Conservation (phyloP, 2,797 vertebrate genomes). For the Prionace glauca region DNA sequence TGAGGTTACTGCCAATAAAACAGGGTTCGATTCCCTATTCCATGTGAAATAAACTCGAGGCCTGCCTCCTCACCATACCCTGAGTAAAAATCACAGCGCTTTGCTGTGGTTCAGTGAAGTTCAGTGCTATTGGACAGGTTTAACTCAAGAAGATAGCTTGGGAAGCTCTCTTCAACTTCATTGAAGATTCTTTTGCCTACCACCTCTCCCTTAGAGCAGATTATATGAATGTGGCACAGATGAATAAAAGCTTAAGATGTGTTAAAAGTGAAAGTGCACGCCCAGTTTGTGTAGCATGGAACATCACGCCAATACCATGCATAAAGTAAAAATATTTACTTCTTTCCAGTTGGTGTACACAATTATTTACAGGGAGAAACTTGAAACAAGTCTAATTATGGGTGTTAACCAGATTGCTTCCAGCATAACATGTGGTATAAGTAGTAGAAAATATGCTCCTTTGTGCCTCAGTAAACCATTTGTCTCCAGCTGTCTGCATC, state of each 20-base stretch:
- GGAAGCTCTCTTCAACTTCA: neutral
- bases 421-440: neutral
- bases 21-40: too few relatives aligned
- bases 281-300: neutral
- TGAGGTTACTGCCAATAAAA: too few relatives aligned
- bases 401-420: neutral
- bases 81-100: too few relatives aligned
- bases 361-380: neutral
- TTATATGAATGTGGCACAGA: neutral
- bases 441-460: neutral
- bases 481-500: neutral
- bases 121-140: too few relatives aligned
- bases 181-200: neutral
- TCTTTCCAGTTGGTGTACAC: neutral
- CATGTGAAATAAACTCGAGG: too few relatives aligned
- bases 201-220: neutral
- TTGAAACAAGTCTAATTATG: constrained; percentile 6
- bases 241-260: neutral
- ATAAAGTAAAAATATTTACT: neutral
- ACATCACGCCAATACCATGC: neutral
- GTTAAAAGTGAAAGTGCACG: neutral
- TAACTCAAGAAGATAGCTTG: too few relatives aligned
- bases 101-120: too few relatives aligned
- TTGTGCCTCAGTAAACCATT: neutral
- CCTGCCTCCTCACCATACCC: too few relatives aligned